Conservation (phyloP, 2,113 vertebrate species). For the Pagrus major region DNA sequence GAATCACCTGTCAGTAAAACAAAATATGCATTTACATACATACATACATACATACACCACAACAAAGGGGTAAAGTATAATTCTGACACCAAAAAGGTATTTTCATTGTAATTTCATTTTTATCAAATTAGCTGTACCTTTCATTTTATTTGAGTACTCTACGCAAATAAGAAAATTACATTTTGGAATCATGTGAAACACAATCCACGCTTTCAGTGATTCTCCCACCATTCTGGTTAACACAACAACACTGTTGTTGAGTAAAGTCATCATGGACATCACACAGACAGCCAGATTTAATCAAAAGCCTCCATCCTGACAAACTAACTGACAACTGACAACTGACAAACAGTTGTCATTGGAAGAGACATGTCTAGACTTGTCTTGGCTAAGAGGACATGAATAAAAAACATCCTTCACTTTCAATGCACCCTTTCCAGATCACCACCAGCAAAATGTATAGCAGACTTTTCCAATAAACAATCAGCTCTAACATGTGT, state of each 20-base stretch:
- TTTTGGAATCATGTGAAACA: background rate
- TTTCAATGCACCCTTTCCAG: background rate
- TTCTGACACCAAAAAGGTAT: background rate
- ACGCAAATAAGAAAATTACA: background rate
- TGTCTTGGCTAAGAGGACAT: too few species aligned
- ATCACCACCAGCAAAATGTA: background rate
- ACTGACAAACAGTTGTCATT: background rate
- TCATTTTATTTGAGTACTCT: background rate
- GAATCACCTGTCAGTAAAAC: conserved; percentile 83
- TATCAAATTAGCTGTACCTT: background rate
- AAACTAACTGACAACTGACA: too few species aligned
- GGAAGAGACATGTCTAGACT: background rate
- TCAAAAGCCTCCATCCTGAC: background rate
- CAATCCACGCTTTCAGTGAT: background rate
- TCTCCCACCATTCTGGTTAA: background rate
- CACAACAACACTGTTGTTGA: background rate
- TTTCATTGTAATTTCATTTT: background rate
- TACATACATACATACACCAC: too few species aligned
- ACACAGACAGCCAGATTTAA: background rate
- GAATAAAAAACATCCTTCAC: background rate
- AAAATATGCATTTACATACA: background rate
- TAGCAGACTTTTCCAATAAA: background rate
- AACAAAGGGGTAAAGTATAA: too few species aligned
- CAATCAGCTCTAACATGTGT: background rate
- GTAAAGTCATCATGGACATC: too few species aligned